Percentiles rank a stretch among this genome's conserved stretches.
These are phyloP conservation scores for Aldabrachelys gigantea DNA, from an alignment of 2,113 vertebrate species.

Conservation along the genomic window DNA sequence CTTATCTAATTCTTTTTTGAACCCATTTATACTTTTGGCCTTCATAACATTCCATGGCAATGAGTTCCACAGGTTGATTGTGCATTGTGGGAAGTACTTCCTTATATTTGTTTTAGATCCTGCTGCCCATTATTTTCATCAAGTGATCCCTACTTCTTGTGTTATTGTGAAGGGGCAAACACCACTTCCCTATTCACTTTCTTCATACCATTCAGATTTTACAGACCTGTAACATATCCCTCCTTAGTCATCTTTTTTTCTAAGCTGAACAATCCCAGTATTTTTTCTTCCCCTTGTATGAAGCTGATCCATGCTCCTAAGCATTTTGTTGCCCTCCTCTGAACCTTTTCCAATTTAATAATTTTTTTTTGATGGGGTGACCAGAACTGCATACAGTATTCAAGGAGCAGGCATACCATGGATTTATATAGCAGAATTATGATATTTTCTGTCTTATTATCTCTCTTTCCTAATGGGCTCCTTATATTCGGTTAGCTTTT, in stretches of 20 bases:
- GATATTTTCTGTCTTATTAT: neutral
- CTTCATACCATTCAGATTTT: neutral
- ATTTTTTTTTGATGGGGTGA: neutral
- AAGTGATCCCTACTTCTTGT: neutral
- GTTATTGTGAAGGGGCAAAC: neutral
- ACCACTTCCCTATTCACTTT: neutral
- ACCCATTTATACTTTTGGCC: neutral
- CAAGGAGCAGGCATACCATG: neutral
- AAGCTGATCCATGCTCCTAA: neutral
- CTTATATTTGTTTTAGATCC: neutral
- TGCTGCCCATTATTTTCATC: neutral
- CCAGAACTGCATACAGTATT: neutral
- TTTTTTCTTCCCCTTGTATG: neutral
- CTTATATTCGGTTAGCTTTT: neutral
- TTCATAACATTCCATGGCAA: neutral
- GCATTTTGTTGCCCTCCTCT: neutral
- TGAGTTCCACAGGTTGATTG: neutral
- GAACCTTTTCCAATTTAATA: neutral
- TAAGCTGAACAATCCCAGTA: neutral
- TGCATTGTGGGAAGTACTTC: neutral
- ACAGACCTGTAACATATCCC: neutral
- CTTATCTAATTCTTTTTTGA: neutral
- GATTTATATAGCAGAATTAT: neutral
- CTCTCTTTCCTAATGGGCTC: neutral
- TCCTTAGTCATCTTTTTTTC: neutral